Conservation (phyloP, 2,113 vertebrate genomes). For the Microtus ochrogaster region DNA sequence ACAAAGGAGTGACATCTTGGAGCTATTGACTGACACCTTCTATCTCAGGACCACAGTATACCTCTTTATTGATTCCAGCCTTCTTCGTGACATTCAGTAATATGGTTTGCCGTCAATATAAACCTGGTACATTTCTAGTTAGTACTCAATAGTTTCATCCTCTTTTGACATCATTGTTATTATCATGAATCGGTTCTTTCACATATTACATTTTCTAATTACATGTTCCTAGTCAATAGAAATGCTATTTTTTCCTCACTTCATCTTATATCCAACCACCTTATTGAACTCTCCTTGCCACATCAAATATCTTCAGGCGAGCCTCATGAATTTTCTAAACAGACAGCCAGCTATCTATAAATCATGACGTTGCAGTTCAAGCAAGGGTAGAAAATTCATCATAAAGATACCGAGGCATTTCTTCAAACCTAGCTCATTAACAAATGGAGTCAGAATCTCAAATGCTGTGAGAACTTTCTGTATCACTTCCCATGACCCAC, state of each 20-base stretch:
- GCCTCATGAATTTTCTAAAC: conserved; percentile 63
- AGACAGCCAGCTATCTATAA: conserved; percentile 57
- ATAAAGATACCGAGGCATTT: conserved; percentile 28
- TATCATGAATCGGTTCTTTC: conserved; percentile 34
- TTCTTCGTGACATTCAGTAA: conserved; percentile 49
- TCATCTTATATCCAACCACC: conserved; percentile 34
- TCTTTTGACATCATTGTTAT: neutral
- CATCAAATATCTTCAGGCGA: conserved; percentile 57
- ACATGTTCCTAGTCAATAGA: conserved; percentile 49
- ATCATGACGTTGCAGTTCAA: conserved; percentile 40
- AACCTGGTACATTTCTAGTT: conserved; percentile 45
- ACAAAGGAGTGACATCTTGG: neutral
- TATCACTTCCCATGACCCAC: neutral
- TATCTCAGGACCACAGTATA: neutral
- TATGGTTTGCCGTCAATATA: neutral
- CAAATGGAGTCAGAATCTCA: neutral
- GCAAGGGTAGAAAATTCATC: conserved; percentile 36
- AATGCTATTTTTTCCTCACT: conserved; percentile 16
- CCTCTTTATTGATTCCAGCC: neutral
- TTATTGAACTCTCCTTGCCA: conserved; percentile 51
- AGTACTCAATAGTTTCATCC: conserved; percentile 19
- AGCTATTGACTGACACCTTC: neutral
- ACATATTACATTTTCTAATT: conserved; percentile 62
- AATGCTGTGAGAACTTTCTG: neutral
- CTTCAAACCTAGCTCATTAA: conserved; percentile 31